These are phyloP conservation scores for Grammomys surdaster DNA, from an alignment of 2,113 vertebrate genomes.

Conservation along the genomic window DNA sequence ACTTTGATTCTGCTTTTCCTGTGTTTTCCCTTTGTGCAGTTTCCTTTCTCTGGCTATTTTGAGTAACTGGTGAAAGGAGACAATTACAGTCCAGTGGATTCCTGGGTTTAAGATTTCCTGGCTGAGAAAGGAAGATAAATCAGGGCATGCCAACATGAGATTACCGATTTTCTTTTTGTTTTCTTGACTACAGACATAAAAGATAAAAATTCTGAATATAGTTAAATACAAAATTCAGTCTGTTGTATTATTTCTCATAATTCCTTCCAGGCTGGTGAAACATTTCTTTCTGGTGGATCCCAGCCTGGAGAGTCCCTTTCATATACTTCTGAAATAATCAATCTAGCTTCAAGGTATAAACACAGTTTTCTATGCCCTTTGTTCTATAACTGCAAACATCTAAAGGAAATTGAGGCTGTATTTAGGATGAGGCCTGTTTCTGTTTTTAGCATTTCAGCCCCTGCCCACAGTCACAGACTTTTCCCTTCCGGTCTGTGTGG, in stretches of 20 bases:
- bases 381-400: neutral
- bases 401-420: neutral
- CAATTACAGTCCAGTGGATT: neutral
- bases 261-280: neutral
- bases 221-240: neutral
- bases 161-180: slow-evolving; percentile 3
- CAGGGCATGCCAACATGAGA: neutral
- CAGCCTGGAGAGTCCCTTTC: neutral
- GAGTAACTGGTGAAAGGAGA: neutral
- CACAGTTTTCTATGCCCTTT: neutral
- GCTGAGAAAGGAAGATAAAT: neutral
- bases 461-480: neutral
- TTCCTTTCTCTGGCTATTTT: slow-evolving; percentile 51
- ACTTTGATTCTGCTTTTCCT: slow-evolving; percentile 36
- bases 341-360: neutral
- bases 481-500: neutral
- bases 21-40: neutral
- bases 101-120: slow-evolving; percentile 8
- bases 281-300: neutral
- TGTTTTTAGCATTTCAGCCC: neutral
- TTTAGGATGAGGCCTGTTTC: neutral
- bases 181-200: slow-evolving; percentile 9
- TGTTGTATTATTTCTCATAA: neutral
- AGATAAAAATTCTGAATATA: neutral
- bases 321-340: neutral